Evolutionary conservation across 2,797 vertebrate genomes (phyloP).

Genomic region (Botia kubotai): DNA sequence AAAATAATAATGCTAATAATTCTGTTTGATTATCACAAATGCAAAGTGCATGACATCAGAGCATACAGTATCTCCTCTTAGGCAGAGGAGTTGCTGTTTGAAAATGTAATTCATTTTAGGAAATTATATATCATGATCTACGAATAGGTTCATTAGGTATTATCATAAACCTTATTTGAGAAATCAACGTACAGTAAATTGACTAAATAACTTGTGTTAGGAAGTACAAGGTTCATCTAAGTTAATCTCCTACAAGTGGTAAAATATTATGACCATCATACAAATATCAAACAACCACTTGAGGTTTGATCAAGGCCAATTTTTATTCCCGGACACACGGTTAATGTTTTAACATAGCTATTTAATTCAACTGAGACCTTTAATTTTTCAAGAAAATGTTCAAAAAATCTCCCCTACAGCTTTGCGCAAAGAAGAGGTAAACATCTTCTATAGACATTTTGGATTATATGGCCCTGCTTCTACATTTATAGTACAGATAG

Average conservation of each 20-base stretch:
- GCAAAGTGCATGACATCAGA: background rate
- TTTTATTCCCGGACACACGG: too few species aligned
- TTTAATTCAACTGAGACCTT: too few species aligned
- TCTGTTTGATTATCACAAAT: background rate
- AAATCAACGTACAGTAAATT: background rate
- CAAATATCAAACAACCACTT: background rate
- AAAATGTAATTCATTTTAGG: background rate
- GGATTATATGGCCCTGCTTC: background rate
- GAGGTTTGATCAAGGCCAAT: background rate
- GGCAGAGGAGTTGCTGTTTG: background rate
- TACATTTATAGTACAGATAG: background rate
- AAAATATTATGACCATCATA: background rate
- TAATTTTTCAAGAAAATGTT: too few species aligned
- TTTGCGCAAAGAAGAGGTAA: background rate
- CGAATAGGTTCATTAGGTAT: background rate
- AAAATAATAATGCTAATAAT: background rate
- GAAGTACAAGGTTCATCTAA: background rate
- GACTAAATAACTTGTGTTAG: constrained; percentile 4
- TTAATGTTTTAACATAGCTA: too few species aligned
- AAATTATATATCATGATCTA: background rate
- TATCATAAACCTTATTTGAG: background rate
- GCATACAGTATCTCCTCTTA: background rate
- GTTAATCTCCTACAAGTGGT: background rate
- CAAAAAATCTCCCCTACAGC: too few species aligned
- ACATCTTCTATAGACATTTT: background rate